Evolutionary conservation across 2,888 invertebrate species (phyloP).

Genomic region (Lutraria lutraria): DNA sequence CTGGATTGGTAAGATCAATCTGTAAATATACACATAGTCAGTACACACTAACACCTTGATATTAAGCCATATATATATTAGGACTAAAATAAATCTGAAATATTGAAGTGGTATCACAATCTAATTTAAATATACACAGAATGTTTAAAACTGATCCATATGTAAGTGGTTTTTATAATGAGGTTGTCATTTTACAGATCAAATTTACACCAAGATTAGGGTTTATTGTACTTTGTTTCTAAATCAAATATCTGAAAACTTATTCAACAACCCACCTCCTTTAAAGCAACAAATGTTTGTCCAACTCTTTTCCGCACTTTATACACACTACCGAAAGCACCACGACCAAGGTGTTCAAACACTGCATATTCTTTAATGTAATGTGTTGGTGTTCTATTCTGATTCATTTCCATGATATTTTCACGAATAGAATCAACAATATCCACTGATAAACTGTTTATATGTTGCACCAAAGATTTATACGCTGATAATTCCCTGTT

Average conservation of each 20-base stretch:
- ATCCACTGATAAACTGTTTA: conserved; percentile 80
- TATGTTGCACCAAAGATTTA: conserved; percentile 82
- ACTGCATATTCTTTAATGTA: conserved; percentile 87
- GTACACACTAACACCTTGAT: too few species aligned
- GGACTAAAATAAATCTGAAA: too few species aligned
- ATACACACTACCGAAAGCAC: conserved; percentile 88
- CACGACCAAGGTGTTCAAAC: conserved; percentile 87
- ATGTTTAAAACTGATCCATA: too few species aligned
- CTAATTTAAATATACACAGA: too few species aligned
- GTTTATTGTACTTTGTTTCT: too few species aligned
- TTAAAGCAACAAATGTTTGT: conserved; percentile 86
- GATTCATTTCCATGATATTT: conserved; percentile 83
- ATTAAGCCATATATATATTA: too few species aligned
- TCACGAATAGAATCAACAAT: conserved; percentile 81
- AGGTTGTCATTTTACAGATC: too few species aligned
- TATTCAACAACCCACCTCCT: conserved; percentile 85
- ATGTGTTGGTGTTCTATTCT: conserved; percentile 82
- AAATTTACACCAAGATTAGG: too few species aligned
- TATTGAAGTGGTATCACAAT: too few species aligned
- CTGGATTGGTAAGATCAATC: conserved; percentile 83
- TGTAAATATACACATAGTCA: conserved; percentile 57
- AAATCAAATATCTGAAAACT: background rate
- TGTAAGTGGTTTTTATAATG: too few species aligned
- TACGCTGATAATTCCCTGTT: conserved; percentile 85
- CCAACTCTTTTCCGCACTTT: conserved; percentile 86